Evolutionary conservation across 2,797 vertebrate species (phyloP).

Genomic region (Salmo trutta): DNA sequence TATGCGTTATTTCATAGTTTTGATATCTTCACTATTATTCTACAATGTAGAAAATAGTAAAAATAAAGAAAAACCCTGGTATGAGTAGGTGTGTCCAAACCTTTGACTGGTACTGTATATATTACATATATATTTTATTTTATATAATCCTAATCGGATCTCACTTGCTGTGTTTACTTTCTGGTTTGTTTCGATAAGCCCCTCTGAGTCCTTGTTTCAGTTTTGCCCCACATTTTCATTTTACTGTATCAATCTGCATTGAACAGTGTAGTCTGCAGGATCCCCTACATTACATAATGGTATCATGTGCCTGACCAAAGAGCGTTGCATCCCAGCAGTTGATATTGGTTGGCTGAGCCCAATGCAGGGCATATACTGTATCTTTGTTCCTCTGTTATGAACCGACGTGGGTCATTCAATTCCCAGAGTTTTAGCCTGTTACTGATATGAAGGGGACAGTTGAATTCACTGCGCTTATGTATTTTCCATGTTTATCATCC

Average conservation of each 20-base stretch:
- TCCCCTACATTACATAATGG: conserved; percentile 53
- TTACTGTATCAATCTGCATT: neutral
- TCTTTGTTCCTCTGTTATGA: conserved; percentile 57
- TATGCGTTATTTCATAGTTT: too few species aligned
- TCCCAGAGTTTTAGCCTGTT: conserved; percentile 59
- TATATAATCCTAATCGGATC: neutral
- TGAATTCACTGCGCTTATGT: conserved; percentile 61
- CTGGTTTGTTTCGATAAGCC: neutral
- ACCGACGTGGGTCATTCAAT: conserved; percentile 62
- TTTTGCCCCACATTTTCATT: neutral
- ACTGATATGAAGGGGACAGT: conserved; percentile 69
- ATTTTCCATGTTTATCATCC: conserved; percentile 75
- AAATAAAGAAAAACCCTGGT: too few species aligned
- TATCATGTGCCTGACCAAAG: conserved; percentile 62
- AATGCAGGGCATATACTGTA: conserved; percentile 58
- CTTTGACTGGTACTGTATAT: too few species aligned
- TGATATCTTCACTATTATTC: too few species aligned
- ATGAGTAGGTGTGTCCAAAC: too few species aligned
- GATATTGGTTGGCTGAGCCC: conserved; percentile 62
- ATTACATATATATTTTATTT: neutral
- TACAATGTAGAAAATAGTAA: too few species aligned
- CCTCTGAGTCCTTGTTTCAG: neutral
- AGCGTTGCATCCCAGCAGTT: conserved; percentile 65
- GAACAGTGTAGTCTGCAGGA: conserved; percentile 25
- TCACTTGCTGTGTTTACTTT: neutral